A percentile compares a stretch with the other conserved stretches of the same genome.
These are phyloP conservation scores for Pomacea maculata DNA, from an alignment of 1,140 invertebrate genomes.

Conservation along the genomic window DNA sequence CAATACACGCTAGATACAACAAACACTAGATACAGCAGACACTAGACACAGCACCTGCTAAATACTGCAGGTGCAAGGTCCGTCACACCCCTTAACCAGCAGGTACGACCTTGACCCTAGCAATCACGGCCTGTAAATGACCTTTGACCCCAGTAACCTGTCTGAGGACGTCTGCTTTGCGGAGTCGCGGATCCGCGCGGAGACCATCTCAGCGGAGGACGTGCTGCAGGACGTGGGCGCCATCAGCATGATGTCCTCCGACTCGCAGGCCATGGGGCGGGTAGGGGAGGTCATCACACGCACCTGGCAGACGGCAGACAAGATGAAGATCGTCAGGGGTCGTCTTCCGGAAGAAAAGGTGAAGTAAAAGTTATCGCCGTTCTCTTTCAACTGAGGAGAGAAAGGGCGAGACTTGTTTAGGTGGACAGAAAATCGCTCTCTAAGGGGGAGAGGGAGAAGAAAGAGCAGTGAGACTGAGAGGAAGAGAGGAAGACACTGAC, in stretches of 20 bases:
- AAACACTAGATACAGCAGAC: background rate
- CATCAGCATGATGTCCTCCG: conserved; percentile 64
- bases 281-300: conserved; percentile 60
- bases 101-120: no score
- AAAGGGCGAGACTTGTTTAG: no score
- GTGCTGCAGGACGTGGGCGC: conserved; percentile 65
- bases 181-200: conserved; percentile 62
- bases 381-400: no score
- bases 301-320: conserved; percentile 65
- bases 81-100: no score
- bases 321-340: conserved; percentile 62
- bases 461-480: background rate
- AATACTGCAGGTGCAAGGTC: no score
- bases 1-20: background rate
- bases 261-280: conserved; percentile 64
- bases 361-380: background rate
- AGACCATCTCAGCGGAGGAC: conserved; percentile 65
- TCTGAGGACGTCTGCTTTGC: conserved; percentile 64
- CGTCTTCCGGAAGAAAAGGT: conserved; percentile 53
- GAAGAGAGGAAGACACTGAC: no score
- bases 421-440: background rate
- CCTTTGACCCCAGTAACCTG: conserved; percentile 49
- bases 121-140: no score
- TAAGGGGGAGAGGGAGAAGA: background rate
- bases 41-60: no score